Conservation (phyloP, 2,888 invertebrate genomes). For the Leucania comma region DNA sequence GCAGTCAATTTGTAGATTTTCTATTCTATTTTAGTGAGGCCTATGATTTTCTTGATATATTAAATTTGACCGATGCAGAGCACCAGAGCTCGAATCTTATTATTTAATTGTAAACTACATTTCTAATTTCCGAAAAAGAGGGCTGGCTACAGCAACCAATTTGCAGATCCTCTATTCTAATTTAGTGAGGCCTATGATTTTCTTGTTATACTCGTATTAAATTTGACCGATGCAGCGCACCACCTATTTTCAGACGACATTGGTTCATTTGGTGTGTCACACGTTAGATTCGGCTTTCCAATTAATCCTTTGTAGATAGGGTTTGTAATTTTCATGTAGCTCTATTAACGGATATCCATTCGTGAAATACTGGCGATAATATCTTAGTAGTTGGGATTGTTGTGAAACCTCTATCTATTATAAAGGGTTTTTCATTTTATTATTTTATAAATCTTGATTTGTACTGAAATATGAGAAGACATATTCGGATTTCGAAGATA, state of each 20-base stretch:
- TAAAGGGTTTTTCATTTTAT: too few species aligned
- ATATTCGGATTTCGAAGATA: background rate
- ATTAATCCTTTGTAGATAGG: slow-evolving; percentile 49
- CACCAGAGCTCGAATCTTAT: too few species aligned
- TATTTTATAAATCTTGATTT: background rate
- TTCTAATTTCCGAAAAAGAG: slow-evolving; percentile 9
- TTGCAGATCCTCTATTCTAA: background rate
- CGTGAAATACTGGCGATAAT: slow-evolving; percentile 11
- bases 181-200: background rate
- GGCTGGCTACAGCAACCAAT: background rate
- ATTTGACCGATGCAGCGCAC: background rate
- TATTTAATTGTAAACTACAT: slow-evolving; percentile 47
- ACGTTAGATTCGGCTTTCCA: slow-evolving; percentile 6
- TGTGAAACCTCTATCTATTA: background rate
- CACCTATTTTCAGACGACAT: background rate
- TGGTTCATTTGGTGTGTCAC: slow-evolving; percentile 1
- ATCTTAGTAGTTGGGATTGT: background rate
- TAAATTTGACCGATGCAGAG: slow-evolving; percentile 2
- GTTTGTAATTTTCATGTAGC: slow-evolving; percentile 40
- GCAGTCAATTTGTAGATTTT: background rate
- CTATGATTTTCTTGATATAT: background rate
- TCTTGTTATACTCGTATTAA: too few species aligned
- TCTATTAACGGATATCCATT: slow-evolving; percentile 22
- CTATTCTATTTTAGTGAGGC: background rate
- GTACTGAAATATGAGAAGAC: background rate